These are phyloP conservation scores for Eurosta solidaginis DNA, from an alignment of 1,140 invertebrate species.

Conservation along the genomic window DNA sequence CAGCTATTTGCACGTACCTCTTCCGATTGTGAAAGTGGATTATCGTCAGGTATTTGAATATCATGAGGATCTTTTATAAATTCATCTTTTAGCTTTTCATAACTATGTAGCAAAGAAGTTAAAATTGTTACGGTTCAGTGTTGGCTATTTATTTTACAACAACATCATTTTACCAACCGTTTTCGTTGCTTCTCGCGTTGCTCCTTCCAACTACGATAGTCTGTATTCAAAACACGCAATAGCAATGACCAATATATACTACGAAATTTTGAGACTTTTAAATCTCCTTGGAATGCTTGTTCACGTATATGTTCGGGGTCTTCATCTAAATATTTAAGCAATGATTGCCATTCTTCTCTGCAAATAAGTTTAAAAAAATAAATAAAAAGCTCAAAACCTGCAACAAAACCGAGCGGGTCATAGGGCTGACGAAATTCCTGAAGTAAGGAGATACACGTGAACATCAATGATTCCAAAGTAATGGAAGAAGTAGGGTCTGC, in stretches of 20 bases:
- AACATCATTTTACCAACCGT: slow-evolving; percentile 31
- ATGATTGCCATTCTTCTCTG: slow-evolving; percentile 55
- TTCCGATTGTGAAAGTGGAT: slow-evolving; percentile 53
- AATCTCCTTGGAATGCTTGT: slow-evolving; percentile 57
- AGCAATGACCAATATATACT: slow-evolving; percentile 61
- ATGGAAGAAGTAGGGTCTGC: too few species aligned
- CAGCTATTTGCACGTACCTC: slow-evolving; percentile 17
- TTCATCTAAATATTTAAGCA: slow-evolving; percentile 46
- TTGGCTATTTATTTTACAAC: not conserved
- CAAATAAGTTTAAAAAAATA: not conserved
- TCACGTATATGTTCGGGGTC: slow-evolving; percentile 49
- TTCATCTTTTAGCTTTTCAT: slow-evolving; percentile 52
- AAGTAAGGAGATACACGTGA: too few species aligned
- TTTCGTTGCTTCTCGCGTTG: slow-evolving; percentile 50
- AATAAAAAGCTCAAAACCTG: too few species aligned
- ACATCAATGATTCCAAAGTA: too few species aligned
- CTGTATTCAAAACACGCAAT: slow-evolving; percentile 54
- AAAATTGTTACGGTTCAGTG: too few species aligned
- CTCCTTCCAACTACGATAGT: slow-evolving; percentile 52
- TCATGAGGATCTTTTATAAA: slow-evolving; percentile 56
- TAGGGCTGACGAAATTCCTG: too few species aligned
- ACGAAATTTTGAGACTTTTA: slow-evolving; percentile 61
- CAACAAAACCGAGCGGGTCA: too few species aligned
- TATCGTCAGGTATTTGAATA: slow-evolving; percentile 39
- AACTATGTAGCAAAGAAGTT: slow-evolving; percentile 35